These are phyloP conservation scores for Mantis religiosa DNA, from an alignment of 2,888 invertebrate species.

Conservation along the genomic window DNA sequence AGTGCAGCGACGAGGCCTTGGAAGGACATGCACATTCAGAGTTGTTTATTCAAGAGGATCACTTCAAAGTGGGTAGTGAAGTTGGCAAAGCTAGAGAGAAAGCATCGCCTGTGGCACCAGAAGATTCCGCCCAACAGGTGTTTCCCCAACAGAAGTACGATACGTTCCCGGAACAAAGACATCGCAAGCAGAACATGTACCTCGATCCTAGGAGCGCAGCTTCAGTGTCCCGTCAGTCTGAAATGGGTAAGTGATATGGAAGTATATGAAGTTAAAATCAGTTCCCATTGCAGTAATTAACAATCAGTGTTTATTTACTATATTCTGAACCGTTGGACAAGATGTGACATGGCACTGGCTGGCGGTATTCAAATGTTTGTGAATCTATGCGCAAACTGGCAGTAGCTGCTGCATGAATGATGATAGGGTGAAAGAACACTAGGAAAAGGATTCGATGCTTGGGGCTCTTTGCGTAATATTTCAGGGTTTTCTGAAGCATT, in stretches of 20 bases:
- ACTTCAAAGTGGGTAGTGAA: not conserved
- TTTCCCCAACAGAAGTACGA: not conserved
- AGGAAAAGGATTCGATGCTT: too few species aligned
- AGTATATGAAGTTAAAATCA: too few species aligned
- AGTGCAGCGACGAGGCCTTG: not conserved
- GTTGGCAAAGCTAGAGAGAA: not conserved
- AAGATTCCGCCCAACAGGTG: not conserved
- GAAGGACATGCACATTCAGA: not conserved
- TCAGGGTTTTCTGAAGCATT: too few species aligned
- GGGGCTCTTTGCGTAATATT: too few species aligned
- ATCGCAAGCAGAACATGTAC: not conserved
- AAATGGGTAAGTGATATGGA: not conserved
- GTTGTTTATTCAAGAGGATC: not conserved
- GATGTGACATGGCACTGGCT: too few species aligned
- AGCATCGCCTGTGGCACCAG: not conserved
- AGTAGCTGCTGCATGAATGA: too few species aligned
- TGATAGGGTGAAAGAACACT: too few species aligned
- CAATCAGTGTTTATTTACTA: too few species aligned
- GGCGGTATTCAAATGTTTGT: too few species aligned
- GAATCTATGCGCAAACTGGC: too few species aligned
- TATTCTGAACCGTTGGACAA: too few species aligned
- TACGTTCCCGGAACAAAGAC: not conserved
- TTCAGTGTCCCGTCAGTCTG: not conserved
- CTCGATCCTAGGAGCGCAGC: not conserved
- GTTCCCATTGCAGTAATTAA: not conserved